Percentiles rank a stretch among this genome's conserved stretches.
These are phyloP conservation scores for Nilaparvata lugens DNA, from an alignment of 1,140 invertebrate species.

Conservation along the genomic window DNA sequence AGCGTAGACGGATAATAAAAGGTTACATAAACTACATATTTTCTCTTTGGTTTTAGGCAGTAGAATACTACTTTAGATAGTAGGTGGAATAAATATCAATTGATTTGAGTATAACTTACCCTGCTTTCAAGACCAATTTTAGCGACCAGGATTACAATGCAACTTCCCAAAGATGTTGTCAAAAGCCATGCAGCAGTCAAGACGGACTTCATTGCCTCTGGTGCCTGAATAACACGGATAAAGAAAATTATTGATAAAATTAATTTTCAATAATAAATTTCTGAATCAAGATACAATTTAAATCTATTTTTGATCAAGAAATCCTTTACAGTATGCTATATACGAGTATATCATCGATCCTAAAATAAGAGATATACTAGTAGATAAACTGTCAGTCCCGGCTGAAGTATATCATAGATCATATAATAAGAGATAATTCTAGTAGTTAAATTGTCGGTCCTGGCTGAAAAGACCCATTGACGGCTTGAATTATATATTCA, in stretches of 20 bases:
- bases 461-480: too few species aligned
- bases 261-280: background rate
- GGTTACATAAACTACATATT: too few species aligned
- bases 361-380: too few species aligned
- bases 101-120: slow-evolving; percentile 30
- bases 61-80: too few species aligned
- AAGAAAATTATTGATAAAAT: slow-evolving; percentile 4
- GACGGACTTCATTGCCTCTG: slow-evolving; percentile 83
- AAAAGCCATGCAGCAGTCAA: slow-evolving; percentile 82
- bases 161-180: slow-evolving; percentile 83
- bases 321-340: too few species aligned
- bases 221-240: slow-evolving; percentile 71
- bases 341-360: too few species aligned
- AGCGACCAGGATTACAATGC: slow-evolving; percentile 81
- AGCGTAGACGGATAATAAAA: too few species aligned
- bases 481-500: too few species aligned
- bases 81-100: background rate
- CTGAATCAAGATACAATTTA: background rate
- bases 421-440: background rate
- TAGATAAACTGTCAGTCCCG: too few species aligned
- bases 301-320: background rate
- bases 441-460: too few species aligned
- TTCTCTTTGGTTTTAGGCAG: too few species aligned
- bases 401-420: too few species aligned
- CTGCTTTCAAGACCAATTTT: slow-evolving; percentile 39